Evolutionary conservation across 2,888 invertebrate species (phyloP), one percentile per base, ranked within the genome.

Genomic region (Drosophila barbarae): DNA sequence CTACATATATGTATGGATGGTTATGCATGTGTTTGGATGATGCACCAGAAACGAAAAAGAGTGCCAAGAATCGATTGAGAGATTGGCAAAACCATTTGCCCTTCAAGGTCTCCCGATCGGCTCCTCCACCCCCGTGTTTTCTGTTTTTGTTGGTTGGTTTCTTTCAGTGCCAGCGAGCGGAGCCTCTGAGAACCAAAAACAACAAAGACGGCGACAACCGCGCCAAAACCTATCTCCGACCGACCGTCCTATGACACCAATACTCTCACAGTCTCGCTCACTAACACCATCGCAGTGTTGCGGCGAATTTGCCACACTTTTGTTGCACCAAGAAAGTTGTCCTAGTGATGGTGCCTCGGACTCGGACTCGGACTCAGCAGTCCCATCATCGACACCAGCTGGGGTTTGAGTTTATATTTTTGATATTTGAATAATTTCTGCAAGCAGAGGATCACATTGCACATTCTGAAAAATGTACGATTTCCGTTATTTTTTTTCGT

Each of bases 241-340:
- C 28, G 55, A 38, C 12, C 21, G 55, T 28, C 55, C 36, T 30
- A 23, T 12, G 50, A 1, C 35, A 54, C 55, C 12, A 28, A 55
- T 28, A 55, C 55, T 9, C 12, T 10, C 21, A 23, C 28, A 23
- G n/a, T 23, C 36, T 13, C n/a, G 21, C 55, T n/a, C 21, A 36
- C 55, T 12, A 54, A 54, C 12, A 56, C 56, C 12, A 30, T 6
- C 7, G 36, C 30, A 13, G 6, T 2, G 21, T 4, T 13, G 21
- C 55, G 55, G 55, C 55, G 55, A 56, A 56, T 56, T 56, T 15
- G 30, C 36, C 36, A 18, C 34, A 54, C 18, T 26, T 50, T 26
- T 4, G 5, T 39, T 46, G 30, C 46, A 8, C 30, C 23, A 5
- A 3, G 23, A 23, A 3, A 12, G 13, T 12, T 34, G 28, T 13